A percentile compares a stretch with the other conserved stretches of the same genome.
Conservation (phyloP, 2,113 vertebrate species). For the Ciconia stormi region DNA sequence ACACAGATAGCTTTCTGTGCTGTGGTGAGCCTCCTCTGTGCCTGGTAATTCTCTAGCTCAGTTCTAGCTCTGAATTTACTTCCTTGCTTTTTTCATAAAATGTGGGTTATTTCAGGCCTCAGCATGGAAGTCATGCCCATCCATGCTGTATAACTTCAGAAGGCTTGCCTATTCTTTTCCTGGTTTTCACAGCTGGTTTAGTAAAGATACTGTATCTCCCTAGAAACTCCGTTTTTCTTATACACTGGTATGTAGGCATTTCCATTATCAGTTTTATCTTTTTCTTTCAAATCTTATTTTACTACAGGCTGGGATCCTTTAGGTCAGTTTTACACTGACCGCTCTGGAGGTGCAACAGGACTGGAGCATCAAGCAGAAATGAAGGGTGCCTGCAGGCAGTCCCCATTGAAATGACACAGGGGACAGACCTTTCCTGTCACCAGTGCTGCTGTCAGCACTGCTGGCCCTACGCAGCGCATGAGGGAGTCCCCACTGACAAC, state of each 20-base stretch:
- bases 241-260: background rate
- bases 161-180: background rate
- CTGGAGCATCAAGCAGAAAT: background rate
- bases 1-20: background rate
- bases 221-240: background rate
- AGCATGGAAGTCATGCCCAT: background rate
- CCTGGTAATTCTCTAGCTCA: background rate
- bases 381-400: background rate
- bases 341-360: background rate
- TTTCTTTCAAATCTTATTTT: background rate
- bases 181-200: background rate
- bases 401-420: background rate
- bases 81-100: background rate
- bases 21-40: background rate
- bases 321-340: background rate
- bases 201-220: background rate
- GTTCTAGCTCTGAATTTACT: background rate
- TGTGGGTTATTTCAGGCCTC: background rate
- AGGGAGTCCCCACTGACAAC: background rate
- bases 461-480: background rate
- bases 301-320: background rate
- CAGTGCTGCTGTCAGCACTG: background rate
- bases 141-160: background rate
- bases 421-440: background rate
- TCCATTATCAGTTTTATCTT: background rate